Conservation (phyloP, 2,888 invertebrate species). For the Lapara coniferarum region DNA sequence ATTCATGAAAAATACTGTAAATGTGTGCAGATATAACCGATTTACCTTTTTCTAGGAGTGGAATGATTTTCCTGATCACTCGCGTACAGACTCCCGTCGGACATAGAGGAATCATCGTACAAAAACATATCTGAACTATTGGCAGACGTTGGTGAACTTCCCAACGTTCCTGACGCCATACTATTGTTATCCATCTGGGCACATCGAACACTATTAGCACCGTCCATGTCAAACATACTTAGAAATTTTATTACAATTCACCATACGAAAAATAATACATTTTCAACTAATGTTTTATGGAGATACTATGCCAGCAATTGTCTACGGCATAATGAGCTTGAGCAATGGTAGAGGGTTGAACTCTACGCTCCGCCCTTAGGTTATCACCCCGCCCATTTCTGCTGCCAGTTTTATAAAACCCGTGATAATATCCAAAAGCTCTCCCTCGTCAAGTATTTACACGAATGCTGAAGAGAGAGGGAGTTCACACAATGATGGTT, state of each 20-base stretch:
- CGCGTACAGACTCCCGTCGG: conserved; percentile 88
- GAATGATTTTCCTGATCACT: conserved; percentile 93
- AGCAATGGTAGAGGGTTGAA: conserved; percentile 28
- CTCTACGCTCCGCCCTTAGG: conserved; percentile 35
- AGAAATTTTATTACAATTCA: neutral
- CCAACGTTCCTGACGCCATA: conserved; percentile 46
- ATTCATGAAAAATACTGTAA: too few species aligned
- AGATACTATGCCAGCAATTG: conserved; percentile 29
- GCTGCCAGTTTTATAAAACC: conserved; percentile 32
- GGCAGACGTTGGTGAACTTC: conserved; percentile 71
- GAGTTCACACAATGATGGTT: conserved; percentile 27
- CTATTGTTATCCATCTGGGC: conserved; percentile 46
- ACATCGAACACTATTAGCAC: conserved; percentile 48
- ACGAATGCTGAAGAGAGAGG: conserved; percentile 16
- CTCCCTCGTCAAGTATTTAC: conserved; percentile 2
- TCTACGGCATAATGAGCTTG: conserved; percentile 24
- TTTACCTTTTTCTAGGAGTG: conserved; percentile 85
- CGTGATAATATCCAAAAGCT: neutral
- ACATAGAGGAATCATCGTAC: conserved; percentile 84
- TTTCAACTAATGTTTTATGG: neutral
- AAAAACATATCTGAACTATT: conserved; percentile 88
- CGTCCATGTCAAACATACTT: conserved; percentile 57
- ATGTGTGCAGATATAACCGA: neutral
- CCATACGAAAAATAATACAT: neutral
- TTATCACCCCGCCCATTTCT: conserved; percentile 32